A percentile compares a stretch with the other conserved stretches of the same genome.
phyloP scores from a whole-genome alignment of 2,797 vertebrate genomes.

The Carcharodon carcharias region DNA sequence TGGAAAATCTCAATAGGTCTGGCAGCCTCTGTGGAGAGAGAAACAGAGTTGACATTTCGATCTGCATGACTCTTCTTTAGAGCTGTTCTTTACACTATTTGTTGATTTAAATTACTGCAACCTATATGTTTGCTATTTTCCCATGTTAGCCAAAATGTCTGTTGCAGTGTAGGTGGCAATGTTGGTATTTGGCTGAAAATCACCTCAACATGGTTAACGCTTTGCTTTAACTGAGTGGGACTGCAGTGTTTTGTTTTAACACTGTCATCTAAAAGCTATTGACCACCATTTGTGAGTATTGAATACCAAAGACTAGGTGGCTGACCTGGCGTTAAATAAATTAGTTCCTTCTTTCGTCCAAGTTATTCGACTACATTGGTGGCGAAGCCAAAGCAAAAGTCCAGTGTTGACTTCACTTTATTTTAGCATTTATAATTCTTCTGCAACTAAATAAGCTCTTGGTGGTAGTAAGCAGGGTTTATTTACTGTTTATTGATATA shows the following conservation, averaged over 20 bases:
- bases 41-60: too few species aligned
- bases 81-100: background rate
- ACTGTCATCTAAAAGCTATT: background rate
- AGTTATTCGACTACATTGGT: too few species aligned
- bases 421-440: background rate
- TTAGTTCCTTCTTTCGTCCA: background rate
- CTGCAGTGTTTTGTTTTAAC: background rate
- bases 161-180: background rate
- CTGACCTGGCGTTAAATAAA: background rate
- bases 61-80: too few species aligned
- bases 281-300: background rate
- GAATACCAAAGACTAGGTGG: background rate
- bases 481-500: background rate
- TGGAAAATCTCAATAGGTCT: too few species aligned
- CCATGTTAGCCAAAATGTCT: background rate
- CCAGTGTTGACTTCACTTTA: background rate
- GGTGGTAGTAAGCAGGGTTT: background rate
- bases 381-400: background rate
- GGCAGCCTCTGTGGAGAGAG: too few species aligned
- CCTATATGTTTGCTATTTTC: background rate
- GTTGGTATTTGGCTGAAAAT: background rate
- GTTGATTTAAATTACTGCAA: background rate
- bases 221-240: background rate
- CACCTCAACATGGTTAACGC: background rate
- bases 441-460: background rate